These are phyloP conservation scores for Eupithecia vulgata DNA, from an alignment of 2,888 invertebrate genomes.

Conservation along the genomic window DNA sequence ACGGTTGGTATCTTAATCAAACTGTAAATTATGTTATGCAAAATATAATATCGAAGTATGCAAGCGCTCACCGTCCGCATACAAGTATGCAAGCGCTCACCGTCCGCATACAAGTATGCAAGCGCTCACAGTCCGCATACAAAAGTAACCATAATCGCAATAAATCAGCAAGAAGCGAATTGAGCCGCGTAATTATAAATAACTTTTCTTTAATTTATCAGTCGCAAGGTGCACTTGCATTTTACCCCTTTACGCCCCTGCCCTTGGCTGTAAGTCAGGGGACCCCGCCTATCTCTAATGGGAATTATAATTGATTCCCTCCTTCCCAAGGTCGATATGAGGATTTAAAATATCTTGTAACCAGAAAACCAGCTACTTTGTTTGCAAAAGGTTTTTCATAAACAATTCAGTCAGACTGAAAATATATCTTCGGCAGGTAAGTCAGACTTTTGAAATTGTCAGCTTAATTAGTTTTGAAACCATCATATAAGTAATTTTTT, in stretches of 20 bases:
- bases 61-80: not conserved
- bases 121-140: not conserved
- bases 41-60: not conserved
- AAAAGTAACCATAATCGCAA: conserved; percentile 16
- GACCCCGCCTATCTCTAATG: conserved; percentile 67
- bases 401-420: not conserved
- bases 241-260: conserved; percentile 28
- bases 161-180: conserved; percentile 30
- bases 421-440: not conserved
- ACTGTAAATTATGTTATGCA: conserved; percentile 5
- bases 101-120: no score
- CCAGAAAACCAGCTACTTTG: conserved; percentile 21
- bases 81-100: not conserved
- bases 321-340: conserved; percentile 47
- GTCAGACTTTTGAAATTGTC: not conserved
- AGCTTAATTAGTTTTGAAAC: no score
- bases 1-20: not conserved
- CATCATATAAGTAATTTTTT: no score
- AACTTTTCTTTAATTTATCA: conserved; percentile 32
- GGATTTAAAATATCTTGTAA: conserved; percentile 28
- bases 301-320: conserved; percentile 71
- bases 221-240: conserved; percentile 42
- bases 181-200: conserved; percentile 29
- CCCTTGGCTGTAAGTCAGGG: conserved; percentile 54
- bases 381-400: conserved; percentile 24